Base-by-base conservation (phyloP, 2,797 vertebrate genomes). In the Enteromius fasciolatus region DNA sequence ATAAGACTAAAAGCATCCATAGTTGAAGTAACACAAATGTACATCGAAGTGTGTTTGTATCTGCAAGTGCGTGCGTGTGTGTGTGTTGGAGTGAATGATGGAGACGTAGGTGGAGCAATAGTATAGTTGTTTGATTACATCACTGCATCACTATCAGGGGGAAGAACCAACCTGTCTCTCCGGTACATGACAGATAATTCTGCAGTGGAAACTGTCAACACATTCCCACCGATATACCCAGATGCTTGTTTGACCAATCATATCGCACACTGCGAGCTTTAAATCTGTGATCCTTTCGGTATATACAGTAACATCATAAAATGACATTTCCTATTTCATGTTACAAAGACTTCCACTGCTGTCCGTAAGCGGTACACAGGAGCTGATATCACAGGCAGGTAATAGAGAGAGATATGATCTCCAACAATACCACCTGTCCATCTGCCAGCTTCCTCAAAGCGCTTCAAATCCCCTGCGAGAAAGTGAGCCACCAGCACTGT, bases 401-500 rank as follows among this genome's bases (percentile, higher is more conserved):
- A 86, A 86, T 78, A 74, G 73, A 78, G 78, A 31, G 72, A 77
- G 85, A 82, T 63, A 82, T 78, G 74, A 86, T 83, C 83, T 81
- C 48, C 69, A 12, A 20, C 81, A 80, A 82, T 25, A 70, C 61
- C 64, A 87, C 82, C 68, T 86, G 63, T 78, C 83, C 85, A 28
- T 82, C 74, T 88, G 84, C 70, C 84, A 80, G 78, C 70, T 86
- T 78, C 78, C 78, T 83, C 59, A 68, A 72, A 85, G 74, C 75
- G 5, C 41, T 79, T 79, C 41, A 76, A 67, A 92, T 89, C 89
- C 52, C 75, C 87, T 87, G 92, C 92, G 88, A 80, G 86, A 52
- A 82, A 63, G 72, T 83, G 87, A 91, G 92, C 90, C 92, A 92
- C 91, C 87, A 68, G 88, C 89, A 90, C 91, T 91, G 90, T 94